Base-by-base conservation (phyloP, 2,888 invertebrate species). In the Drosophila nr. medialis region DNA sequence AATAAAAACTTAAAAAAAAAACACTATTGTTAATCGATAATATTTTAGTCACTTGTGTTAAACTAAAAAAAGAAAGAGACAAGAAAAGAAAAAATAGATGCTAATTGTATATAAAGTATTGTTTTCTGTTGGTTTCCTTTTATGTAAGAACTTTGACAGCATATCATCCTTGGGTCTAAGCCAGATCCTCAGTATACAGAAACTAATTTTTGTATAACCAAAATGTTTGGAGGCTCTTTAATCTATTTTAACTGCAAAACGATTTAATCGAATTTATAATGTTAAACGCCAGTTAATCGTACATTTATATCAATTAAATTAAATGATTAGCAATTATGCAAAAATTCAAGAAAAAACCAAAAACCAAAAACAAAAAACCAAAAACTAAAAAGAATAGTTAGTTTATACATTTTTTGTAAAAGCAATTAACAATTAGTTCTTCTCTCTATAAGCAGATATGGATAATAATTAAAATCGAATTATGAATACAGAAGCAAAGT, bases 201-300 rank as follows among this genome's bases (percentile, higher is more conserved):
- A 74, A 62, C 42, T 78, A 38, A 60, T 72, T 78, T 80, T 71
- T 80, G 55, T 74, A 42, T 51, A 64, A 65, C 75, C 69, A 62
- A 68, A 45, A 38, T 13, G 18, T 38, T 40, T 56, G 56, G 36
- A 59, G 73, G 58, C 59, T 60, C 58, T 64, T 36, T 34, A 74
- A 65, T 75, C 64, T 54, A 75, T 29, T 68, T 76, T 65, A 67
- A 70, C 15, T 50, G 72, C 69, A 73, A 81, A 90, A 77, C 86
- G 90, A 90, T 91, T 90, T 83, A 91, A 90, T 91, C 91, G 91
- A 91, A 91, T 91, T 91, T 91, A 91, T 91, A 90, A 86, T 90
- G 87, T 91, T 89, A 89, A 87, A 80, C 75, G 81, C 72, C 80
- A 89, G 75, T 81, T 80, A 81, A 81, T 79, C 76, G 74, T 81